These are phyloP conservation scores for Tangara arthus DNA, from an alignment of 2,797 vertebrate genomes.

Conservation along the genomic window DNA sequence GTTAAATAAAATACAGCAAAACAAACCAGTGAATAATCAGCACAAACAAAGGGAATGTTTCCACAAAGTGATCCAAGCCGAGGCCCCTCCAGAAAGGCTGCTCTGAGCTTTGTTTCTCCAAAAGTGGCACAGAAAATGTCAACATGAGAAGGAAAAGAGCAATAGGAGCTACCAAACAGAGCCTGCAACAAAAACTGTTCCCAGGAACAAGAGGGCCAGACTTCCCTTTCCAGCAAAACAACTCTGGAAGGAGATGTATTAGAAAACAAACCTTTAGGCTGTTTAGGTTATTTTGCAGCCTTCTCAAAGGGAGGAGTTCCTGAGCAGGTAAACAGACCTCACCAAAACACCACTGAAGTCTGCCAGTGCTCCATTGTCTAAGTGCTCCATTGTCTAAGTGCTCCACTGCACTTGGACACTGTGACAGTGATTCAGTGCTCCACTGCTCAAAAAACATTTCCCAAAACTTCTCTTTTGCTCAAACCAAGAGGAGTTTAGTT, in stretches of 20 bases:
- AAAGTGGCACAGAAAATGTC: not conserved
- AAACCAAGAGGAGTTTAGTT: not conserved
- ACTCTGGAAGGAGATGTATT: not conserved
- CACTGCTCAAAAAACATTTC: not conserved
- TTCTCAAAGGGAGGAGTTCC: not conserved
- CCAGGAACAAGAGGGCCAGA: not conserved
- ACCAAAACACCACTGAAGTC: not conserved
- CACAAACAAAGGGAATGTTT: constrained; percentile 5
- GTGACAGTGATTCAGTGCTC: too few relatives aligned
- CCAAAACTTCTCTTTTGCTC: not conserved
- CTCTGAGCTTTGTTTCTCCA: not conserved
- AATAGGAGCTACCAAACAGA: not conserved
- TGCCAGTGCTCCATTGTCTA: not conserved
- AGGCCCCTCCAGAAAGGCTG: not conserved
- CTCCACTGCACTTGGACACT: too few relatives aligned
- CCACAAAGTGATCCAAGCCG: not conserved
- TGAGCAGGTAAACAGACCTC: not conserved
- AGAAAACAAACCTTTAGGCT: not conserved
- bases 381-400: not conserved
- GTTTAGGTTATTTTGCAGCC: not conserved
- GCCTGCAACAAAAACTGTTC: not conserved
- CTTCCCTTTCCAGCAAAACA: not conserved
- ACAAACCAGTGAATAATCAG: not conserved
- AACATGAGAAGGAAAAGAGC: not conserved
- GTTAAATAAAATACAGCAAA: not conserved